Percentiles rank a stretch among this genome's conserved stretches.
Evolutionary conservation across 2,888 invertebrate species (phyloP).

Genomic region (Leucophenga montana): DNA sequence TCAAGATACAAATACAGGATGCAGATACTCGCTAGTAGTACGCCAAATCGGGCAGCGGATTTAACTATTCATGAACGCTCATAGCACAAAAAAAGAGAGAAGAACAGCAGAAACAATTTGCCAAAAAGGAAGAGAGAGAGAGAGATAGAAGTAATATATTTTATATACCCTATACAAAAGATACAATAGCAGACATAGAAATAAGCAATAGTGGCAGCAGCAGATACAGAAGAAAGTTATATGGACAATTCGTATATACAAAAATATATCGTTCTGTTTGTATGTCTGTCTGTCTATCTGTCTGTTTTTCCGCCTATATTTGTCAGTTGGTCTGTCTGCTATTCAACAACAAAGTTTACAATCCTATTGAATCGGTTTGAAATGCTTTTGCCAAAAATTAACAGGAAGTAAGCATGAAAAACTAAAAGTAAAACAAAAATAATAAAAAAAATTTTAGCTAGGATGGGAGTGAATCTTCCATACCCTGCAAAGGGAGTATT

Average conservation of each 20-base stretch:
- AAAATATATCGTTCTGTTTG: neutral
- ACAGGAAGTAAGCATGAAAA: slow-evolving; percentile 44
- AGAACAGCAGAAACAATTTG: slow-evolving; percentile 23
- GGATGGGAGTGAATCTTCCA: too few relatives aligned
- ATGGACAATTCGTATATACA: neutral
- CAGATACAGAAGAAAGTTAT: neutral
- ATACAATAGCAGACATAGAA: neutral
- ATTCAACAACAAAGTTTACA: neutral
- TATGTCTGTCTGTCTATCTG: too few relatives aligned
- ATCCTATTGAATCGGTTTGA: slow-evolving; percentile 42
- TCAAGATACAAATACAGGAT: neutral
- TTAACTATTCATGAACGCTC: slow-evolving; percentile 63
- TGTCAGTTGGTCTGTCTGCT: neutral
- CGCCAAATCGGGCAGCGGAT: slow-evolving; percentile 44
- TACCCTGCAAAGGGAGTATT: too few relatives aligned
- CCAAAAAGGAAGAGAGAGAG: neutral
- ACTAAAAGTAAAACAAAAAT: slow-evolving; percentile 33
- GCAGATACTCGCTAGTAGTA: slow-evolving; percentile 24
- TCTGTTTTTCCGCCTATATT: too few relatives aligned
- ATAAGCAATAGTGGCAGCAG: neutral
- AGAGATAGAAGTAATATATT: neutral
- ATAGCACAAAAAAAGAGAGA: slow-evolving; percentile 43
- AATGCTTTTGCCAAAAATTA: slow-evolving; percentile 39
- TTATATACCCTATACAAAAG: neutral
- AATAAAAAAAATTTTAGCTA: neutral